Conservation (phyloP, 2,113 vertebrate species). For the Lanius collurio region DNA sequence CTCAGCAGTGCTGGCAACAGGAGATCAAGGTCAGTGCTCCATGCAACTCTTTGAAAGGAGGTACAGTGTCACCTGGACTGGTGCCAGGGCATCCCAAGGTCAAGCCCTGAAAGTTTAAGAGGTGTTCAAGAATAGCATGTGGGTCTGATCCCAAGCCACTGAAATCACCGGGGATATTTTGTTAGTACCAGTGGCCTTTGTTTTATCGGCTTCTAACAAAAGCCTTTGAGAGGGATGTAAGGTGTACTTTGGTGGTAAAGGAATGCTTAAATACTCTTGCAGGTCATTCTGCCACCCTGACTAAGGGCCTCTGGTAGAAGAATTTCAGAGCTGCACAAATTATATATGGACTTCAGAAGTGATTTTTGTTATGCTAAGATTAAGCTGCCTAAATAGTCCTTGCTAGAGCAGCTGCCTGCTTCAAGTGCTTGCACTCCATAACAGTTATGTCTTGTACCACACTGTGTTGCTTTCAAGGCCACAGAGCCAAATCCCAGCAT, state of each 20-base stretch:
- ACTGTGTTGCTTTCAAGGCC: not conserved
- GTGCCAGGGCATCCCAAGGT: not conserved
- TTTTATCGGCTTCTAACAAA: not conserved
- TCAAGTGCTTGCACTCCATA: not conserved
- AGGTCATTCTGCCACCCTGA: not conserved
- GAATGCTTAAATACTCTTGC: not conserved
- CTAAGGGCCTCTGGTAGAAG: not conserved
- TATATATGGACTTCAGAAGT: not conserved
- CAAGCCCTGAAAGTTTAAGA: not conserved
- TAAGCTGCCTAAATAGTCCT: not conserved
- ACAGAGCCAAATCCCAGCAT: not conserved
- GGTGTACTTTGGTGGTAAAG: not conserved
- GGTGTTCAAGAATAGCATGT: not conserved
- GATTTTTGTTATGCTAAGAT: not conserved
- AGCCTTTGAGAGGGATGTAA: not conserved
- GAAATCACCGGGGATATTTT: not conserved
- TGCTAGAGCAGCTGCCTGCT: not conserved
- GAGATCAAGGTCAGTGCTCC: not conserved
- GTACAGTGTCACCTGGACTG: not conserved
- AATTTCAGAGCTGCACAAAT: not conserved
- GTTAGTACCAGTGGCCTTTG: not conserved
- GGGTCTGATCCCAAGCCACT: not conserved
- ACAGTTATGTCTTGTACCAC: not conserved
- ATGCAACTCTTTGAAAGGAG: not conserved
- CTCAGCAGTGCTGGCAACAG: not conserved